Evolutionary conservation across 2,888 invertebrate genomes (phyloP), one percentile per base, ranked within the genome.

Genomic region (Calameuta idolon): DNA sequence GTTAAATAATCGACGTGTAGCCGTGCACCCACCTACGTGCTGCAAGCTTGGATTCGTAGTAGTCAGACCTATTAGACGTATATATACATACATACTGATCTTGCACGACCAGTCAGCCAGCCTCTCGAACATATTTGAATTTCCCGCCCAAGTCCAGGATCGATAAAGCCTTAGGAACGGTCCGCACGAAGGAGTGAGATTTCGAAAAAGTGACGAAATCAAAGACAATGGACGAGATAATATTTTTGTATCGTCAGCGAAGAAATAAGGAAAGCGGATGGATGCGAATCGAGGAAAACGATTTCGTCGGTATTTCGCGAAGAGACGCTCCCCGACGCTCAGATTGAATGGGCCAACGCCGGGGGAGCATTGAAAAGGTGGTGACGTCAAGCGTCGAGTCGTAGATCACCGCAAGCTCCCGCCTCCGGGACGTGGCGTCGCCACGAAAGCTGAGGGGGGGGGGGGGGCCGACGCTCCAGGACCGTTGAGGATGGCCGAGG

Each of bases 361-460:
- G 80, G 82, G 79, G 81, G 83, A 86, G 87, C 85, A 87, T 87
- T 85, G 86, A 88, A 87, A 88, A 87, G 85, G 86, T 87, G 86
- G 85, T 85, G 87, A 85, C 87, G 85, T 84, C 81, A 85, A 83
- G 82, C 83, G 76, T 85, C 79, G 82, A 83, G 83, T 86, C 88
- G 84, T 87, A 86, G 82, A 86, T 87, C 87, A 88, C 85, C 76
- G 81, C 75, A 80, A 83, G 85, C 84, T 85, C 82, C 83, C 85
- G 84, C 84, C 86, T 82, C 83, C 81, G 82, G 82, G 82, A 81
- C 82, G 83, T 83, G 84, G 82, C 82, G 83, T 82, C 84, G 82
- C 81, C 82, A 81, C 81, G 81, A 80, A 82, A 79, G 81, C 77
- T 80, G 81, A 2, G 31, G 31, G 31, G 31, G 31, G 31, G 31